Base-by-base conservation (phyloP, 1,140 invertebrate species). In the Calliphora vicina region DNA sequence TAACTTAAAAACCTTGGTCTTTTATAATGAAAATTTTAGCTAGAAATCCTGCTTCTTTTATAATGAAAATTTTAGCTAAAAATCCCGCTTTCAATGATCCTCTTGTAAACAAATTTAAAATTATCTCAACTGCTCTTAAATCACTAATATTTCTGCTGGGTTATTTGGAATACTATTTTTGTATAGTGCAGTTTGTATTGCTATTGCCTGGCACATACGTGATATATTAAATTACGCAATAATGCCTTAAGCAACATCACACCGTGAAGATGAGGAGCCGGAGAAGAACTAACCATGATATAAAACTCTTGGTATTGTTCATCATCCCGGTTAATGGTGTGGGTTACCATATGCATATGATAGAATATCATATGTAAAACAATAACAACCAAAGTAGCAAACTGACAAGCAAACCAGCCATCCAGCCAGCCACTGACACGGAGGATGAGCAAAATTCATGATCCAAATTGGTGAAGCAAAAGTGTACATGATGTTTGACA, bases 151-250 rank as follows among this genome's bases (percentile, higher is more conserved):
- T 10, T 35, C 10, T 35, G 4, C 10, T 5, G 35, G 35, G 35
- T 35, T 35, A 20, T 23, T 23, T 20, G 6, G 17, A n/a, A 17
- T 1, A 5, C 50, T 61, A 17, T 13, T 61, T 67, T 10, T 6
- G 3, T 23, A 20, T 23, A 23, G 61, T 50, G 17, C 45, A 50
- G 45, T 50, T 67, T 20, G 0, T 3, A 1, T 67, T 67, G n/a
- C 4, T 67, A 25, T 67, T 23, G 61, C 20, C n/a, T 67, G 61
- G 25, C 61, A 67, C 9, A 67, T 67, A 67, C 61, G 61, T 67
- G 61, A 67, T 67, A 23, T 67, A 67, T 67, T 67, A 67, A 67
- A 67, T 67, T 67, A 67, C 20, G 61, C 61, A 67, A 67, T 67
- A 67, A 67, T 67, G 20, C 61, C 61, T 67, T 67, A 67, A 67